A percentile compares a stretch with the other conserved stretches of the same genome.
These are phyloP conservation scores for Plutomurus gul DNA, from an alignment of 1,140 invertebrate genomes.

Conservation along the genomic window DNA sequence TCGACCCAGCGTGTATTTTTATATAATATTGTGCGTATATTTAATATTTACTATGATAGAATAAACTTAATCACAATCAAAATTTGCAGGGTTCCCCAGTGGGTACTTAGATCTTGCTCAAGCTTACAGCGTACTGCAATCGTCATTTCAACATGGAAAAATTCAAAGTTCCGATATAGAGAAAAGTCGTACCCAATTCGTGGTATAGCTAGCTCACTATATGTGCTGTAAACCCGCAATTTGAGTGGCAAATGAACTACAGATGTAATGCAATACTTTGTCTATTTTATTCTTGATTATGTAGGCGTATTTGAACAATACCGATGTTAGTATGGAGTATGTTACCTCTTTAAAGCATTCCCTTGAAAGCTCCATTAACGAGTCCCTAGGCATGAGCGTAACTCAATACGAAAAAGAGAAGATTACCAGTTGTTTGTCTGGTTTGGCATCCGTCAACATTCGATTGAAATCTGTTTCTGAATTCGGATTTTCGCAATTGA, in stretches of 20 bases:
- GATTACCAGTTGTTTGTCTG: constrained; percentile 75
- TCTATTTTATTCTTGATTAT: constrained; percentile 54
- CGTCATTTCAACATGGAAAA: constrained; percentile 79
- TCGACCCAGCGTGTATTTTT: background rate
- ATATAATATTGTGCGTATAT: background rate
- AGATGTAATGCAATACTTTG: too few relatives aligned
- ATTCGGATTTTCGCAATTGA: constrained; percentile 83
- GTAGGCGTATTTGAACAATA: constrained; percentile 89
- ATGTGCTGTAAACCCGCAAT: too few relatives aligned
- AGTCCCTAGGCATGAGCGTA: constrained; percentile 65
- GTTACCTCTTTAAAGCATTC: constrained; percentile 76
- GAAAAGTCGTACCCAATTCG: constrained; percentile 70
- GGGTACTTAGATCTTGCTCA: constrained; percentile 82
- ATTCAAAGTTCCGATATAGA: constrained; percentile 80
- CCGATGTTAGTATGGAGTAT: constrained; percentile 89
- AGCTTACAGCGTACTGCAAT: constrained; percentile 75
- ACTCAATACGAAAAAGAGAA: constrained; percentile 70
- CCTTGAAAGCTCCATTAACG: constrained; percentile 72
- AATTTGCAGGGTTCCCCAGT: constrained; percentile 71
- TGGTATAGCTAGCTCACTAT: too few relatives aligned
- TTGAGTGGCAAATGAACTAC: too few relatives aligned
- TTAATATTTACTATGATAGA: background rate
- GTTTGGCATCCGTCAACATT: constrained; percentile 73
- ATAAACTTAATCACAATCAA: background rate
- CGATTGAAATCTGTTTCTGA: constrained; percentile 78